phyloP scores from a whole-genome alignment of 2,888 invertebrate species.

The Seira musarum region DNA sequence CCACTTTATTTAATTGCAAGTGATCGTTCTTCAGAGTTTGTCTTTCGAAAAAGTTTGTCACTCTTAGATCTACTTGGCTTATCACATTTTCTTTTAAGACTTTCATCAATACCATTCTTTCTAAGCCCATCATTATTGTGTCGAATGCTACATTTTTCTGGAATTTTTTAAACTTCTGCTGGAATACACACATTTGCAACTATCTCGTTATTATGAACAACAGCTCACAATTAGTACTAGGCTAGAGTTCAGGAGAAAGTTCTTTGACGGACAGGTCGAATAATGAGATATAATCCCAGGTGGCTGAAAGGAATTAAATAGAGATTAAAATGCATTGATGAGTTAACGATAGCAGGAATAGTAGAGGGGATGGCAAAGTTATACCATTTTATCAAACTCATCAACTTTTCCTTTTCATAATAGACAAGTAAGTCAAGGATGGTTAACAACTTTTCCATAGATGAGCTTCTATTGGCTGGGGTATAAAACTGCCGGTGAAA shows the following conservation, averaged over 20 bases:
- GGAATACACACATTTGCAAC: slow-evolving; percentile 24
- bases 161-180: too few species aligned
- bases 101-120: neutral
- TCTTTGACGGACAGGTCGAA: slow-evolving; percentile 56
- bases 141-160: too few species aligned
- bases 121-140: slow-evolving; percentile 26
- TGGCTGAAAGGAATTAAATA: slow-evolving; percentile 47
- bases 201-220: too few species aligned
- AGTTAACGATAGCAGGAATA: slow-evolving; percentile 45
- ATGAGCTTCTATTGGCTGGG: slow-evolving; percentile 38
- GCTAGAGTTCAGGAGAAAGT: too few species aligned
- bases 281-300: slow-evolving; percentile 54
- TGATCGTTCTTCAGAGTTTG: slow-evolving; percentile 60
- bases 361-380: slow-evolving; percentile 35
- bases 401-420: too few species aligned
- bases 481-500: neutral
- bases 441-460: neutral
- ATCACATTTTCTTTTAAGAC: neutral
- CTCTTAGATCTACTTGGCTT: slow-evolving; percentile 4
- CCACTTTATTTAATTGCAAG: slow-evolving; percentile 68
- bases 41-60: slow-evolving; percentile 24
- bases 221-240: too few species aligned
- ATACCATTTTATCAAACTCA: slow-evolving; percentile 26
- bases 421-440: slow-evolving; percentile 5
- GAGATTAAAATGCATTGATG: slow-evolving; percentile 12